These are phyloP conservation scores for Gymnopithys bicolor DNA, from an alignment of 2,797 vertebrate genomes.

Conservation along the genomic window DNA sequence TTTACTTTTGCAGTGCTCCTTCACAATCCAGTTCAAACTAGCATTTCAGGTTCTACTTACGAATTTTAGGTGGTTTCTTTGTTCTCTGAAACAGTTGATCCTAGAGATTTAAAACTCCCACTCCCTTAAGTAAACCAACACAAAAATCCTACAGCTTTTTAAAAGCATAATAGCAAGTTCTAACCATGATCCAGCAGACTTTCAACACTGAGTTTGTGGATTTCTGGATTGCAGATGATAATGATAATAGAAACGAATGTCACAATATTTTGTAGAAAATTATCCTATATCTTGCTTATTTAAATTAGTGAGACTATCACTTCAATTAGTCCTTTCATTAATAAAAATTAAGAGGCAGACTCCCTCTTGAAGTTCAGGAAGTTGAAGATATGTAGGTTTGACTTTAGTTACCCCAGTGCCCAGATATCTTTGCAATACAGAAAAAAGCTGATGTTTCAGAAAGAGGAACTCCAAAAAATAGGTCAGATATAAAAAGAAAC, in stretches of 20 bases:
- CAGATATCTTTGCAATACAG: background rate
- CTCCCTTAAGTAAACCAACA: background rate
- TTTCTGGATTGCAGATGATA: background rate
- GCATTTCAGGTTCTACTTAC: background rate
- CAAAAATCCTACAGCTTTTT: background rate
- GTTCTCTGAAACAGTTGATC: background rate
- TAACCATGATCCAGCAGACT: background rate
- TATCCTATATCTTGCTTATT: background rate
- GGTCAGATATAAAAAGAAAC: conserved; percentile 59
- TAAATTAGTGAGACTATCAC: background rate
- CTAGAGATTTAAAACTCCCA: background rate
- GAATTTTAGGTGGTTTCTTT: background rate
- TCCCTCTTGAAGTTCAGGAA: background rate
- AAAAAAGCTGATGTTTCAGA: background rate
- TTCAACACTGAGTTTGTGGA: background rate
- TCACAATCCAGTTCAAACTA: background rate
- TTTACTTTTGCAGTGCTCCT: background rate
- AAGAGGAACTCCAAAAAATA: conserved; percentile 13
- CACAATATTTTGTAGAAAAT: background rate
- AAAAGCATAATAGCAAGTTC: background rate
- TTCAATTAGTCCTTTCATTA: background rate
- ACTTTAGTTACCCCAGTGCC: background rate
- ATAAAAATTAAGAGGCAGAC: background rate
- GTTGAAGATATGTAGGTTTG: background rate
- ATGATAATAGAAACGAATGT: background rate